Evolutionary conservation across 2,797 vertebrate genomes (phyloP), one percentile per base, ranked within the genome.

Genomic region (Neosalanx taihuensis): DNA sequence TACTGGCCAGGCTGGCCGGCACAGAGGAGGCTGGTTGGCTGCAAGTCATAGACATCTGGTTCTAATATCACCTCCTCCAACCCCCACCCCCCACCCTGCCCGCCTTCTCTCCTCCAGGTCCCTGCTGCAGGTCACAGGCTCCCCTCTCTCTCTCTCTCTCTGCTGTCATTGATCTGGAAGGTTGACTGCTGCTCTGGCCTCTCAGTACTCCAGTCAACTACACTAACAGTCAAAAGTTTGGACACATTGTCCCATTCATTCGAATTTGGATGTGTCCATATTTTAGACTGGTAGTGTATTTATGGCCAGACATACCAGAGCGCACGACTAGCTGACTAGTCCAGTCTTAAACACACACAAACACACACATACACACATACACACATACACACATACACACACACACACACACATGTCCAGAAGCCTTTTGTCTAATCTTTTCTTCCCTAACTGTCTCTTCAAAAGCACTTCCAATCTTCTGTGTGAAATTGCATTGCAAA

Each of bases 1-100:
- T 26, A 9, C 41, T 46, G 20, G 37, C 9, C 64, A 51, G 46
- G 9, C 23, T 3, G n/a, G 12, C 13, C 30, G 41, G 46, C 20
- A 30, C 33, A 9, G 35, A 12, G 41, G n/a, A 23, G 41, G n/a
- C 30, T 31, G 66, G 4, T 17, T 35, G 30, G 66, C 49, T 31
- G 26, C 53, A 26, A 20, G 10, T 6, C n/a, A 18, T 46, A 49
- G 37, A 73, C 72, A 73, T 73, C 72, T 73, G 72, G 58, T 73
- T 64, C 66, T 51, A n/a, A 73, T 62, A 46, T 30, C 59, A 64
- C 61, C 56, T 72, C 20, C 31, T 5, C 20, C 37, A 23, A 18
- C 2, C 6, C 31, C 37, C 3, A 4, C 17, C 5, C 35, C 12
- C 51, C 5, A 7, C 7, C 10, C 10, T 17, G 4, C 30, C 2